Evolutionary conservation across 2,797 vertebrate genomes (phyloP).

Genomic region (Todus mexicanus): DNA sequence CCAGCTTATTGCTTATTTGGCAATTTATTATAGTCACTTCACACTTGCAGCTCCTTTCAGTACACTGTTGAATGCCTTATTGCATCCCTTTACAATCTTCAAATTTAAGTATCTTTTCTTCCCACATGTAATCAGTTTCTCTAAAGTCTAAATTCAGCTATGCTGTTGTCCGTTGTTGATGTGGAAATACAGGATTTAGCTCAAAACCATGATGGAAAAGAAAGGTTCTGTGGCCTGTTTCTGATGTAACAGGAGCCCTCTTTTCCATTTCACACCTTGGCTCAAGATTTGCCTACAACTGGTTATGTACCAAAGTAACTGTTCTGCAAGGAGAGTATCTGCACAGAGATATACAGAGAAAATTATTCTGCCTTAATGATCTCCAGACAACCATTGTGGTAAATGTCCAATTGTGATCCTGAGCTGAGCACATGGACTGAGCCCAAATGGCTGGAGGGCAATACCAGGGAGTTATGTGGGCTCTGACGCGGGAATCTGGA

Average conservation of each 20-base stretch:
- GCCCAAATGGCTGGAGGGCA: not conserved
- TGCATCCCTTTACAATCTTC: not conserved
- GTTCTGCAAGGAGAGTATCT: not conserved
- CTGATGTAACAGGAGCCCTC: not conserved
- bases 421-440: not conserved
- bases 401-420: not conserved
- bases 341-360: not conserved
- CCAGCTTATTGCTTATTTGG: not conserved
- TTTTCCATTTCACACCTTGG: not conserved
- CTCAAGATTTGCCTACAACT: not conserved
- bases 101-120: not conserved
- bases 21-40: not conserved
- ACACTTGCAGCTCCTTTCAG: not conserved
- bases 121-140: not conserved
- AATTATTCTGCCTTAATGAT: not conserved
- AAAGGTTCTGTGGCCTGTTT: not conserved
- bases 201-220: not conserved
- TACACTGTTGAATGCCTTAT: not conserved
- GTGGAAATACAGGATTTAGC: not conserved
- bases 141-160: not conserved
- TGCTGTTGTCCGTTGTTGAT: rapidly evolving
- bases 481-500: not conserved
- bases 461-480: rapidly evolving
- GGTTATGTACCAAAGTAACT: not conserved
- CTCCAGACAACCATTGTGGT: not conserved